phyloP scores from a whole-genome alignment of 1,140 invertebrate genomes.

The Ylistrum balloti region DNA sequence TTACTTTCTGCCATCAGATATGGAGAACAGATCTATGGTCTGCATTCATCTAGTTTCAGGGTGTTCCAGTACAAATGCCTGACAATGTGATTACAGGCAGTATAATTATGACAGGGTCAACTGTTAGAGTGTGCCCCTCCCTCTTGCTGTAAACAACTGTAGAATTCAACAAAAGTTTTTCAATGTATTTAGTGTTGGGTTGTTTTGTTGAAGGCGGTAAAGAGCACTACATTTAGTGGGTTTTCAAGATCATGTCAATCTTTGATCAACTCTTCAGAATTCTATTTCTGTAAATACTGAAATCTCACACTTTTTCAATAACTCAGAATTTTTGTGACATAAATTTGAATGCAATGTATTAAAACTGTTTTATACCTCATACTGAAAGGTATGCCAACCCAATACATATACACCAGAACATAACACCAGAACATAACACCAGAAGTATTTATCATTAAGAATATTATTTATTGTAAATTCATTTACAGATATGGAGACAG shows the following conservation, averaged over 20 bases:
- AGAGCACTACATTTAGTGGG: background rate
- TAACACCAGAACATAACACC: too few species aligned
- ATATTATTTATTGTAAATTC: too few species aligned
- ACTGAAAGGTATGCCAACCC: background rate
- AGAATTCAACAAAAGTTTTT: background rate
- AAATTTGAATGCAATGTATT: too few species aligned
- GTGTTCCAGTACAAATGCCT: background rate
- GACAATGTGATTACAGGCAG: background rate
- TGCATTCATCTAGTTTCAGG: background rate
- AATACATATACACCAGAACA: too few species aligned
- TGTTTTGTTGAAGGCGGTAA: background rate
- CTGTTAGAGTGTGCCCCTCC: background rate
- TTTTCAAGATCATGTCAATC: background rate
- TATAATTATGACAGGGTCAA: background rate
- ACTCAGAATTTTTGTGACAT: too few species aligned
- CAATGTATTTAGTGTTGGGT: background rate
- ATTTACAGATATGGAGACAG: too few species aligned
- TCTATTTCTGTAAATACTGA: too few species aligned
- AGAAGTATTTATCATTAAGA: too few species aligned
- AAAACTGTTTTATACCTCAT: too few species aligned
- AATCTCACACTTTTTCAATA: too few species aligned
- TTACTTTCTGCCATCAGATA: constrained; percentile 4
- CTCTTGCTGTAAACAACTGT: background rate
- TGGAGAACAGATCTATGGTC: background rate
- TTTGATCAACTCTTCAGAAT: background rate